Percentiles rank a stretch among this genome's conserved stretches.
These are phyloP conservation scores for Stenotaenia linearis DNA, from an alignment of 2,888 invertebrate species.

Conservation along the genomic window DNA sequence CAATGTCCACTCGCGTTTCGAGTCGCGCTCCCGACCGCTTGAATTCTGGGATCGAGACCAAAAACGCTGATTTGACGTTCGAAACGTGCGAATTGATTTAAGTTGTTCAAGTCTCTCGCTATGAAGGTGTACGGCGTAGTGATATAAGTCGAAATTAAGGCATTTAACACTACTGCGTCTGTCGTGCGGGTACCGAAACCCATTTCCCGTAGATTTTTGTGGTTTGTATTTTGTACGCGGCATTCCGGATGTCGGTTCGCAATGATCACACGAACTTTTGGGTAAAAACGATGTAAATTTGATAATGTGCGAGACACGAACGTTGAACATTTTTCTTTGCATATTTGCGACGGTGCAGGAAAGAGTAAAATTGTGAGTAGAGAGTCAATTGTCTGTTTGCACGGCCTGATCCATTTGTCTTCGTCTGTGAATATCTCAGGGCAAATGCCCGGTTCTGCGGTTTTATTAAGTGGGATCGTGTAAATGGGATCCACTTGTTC, in stretches of 20 bases:
- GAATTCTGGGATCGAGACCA: slow-evolving; percentile 35
- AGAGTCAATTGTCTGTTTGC: not conserved
- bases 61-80: slow-evolving; percentile 42
- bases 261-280: not conserved
- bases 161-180: not conserved
- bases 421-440: not conserved
- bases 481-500: not conserved
- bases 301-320: not conserved
- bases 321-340: not conserved
- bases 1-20: slow-evolving; percentile 41
- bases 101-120: slow-evolving; percentile 2
- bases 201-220: not conserved
- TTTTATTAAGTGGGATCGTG: not conserved
- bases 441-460: not conserved
- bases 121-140: slow-evolving; percentile 21
- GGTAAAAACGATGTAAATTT: not conserved
- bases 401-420: not conserved
- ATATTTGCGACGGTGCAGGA: not conserved
- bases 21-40: slow-evolving; percentile 36
- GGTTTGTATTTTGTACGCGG: not conserved
- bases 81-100: slow-evolving; percentile 37
- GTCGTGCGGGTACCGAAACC: not conserved
- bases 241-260: not conserved
- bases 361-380: not conserved
- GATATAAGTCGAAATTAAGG: not conserved